Conservation (phyloP, 1,140 invertebrate species). For the Galleria mellonella region DNA sequence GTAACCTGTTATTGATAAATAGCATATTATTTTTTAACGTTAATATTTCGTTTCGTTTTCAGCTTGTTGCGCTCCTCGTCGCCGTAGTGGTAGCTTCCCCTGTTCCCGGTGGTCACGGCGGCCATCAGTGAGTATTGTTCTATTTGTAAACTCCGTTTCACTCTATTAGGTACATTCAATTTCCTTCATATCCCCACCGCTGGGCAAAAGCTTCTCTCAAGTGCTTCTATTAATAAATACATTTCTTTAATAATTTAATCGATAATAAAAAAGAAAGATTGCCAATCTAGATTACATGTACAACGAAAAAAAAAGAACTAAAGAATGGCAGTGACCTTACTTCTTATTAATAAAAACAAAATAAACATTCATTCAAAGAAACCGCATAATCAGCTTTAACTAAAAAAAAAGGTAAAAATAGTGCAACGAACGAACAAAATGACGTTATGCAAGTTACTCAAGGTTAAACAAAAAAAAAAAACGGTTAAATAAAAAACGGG, state of each 20-base stretch:
- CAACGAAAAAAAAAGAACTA: not conserved
- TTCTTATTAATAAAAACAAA: not conserved
- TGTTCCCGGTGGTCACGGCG: constrained; percentile 35
- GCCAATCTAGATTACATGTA: not conserved
- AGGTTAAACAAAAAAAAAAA: not conserved
- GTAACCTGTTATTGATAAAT: too few species aligned
- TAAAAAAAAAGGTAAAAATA: not conserved
- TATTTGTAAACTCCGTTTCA: not conserved
- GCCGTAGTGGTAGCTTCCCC: constrained; percentile 45
- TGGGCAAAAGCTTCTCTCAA: too few species aligned
- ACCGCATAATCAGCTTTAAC: not conserved
- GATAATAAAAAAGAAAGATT: not conserved
- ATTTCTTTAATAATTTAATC: too few species aligned
- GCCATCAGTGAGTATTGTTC: constrained; percentile 46
- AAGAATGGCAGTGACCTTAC: not conserved
- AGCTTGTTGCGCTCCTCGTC: constrained; percentile 46
- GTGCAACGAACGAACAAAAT: not conserved
- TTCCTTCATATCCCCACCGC: too few species aligned
- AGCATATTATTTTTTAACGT: too few species aligned
- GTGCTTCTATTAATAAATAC: too few species aligned
- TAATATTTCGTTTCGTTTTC: constrained; percentile 8
- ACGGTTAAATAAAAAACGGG: too few species aligned
- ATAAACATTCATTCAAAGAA: not conserved
- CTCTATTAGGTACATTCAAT: too few species aligned
- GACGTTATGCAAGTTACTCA: not conserved